phyloP scores from a whole-genome alignment of 2,888 invertebrate species.

The Morpho deidamia region DNA sequence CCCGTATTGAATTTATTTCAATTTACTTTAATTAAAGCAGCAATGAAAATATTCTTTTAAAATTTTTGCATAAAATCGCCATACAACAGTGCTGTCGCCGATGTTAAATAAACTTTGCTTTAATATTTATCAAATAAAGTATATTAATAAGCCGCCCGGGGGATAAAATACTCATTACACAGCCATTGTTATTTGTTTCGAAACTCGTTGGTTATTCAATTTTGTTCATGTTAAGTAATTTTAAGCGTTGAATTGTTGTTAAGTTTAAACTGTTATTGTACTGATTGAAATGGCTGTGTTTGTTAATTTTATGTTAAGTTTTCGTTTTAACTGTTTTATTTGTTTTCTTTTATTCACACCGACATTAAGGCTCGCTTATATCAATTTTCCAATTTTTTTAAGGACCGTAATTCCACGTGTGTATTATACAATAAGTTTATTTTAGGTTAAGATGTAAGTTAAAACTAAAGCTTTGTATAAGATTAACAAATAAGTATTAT shows the following conservation, averaged over 20 bases:
- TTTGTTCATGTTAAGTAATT: constrained; percentile 59
- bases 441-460: constrained; percentile 47
- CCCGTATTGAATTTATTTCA: constrained; percentile 19
- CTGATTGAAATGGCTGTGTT: constrained; percentile 65
- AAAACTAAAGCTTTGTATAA: constrained; percentile 78
- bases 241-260: constrained; percentile 72
- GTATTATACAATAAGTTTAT: constrained; percentile 24
- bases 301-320: constrained; percentile 78
- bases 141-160: constrained; percentile 28
- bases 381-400: constrained; percentile 10
- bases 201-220: constrained; percentile 31
- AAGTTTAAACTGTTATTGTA: constrained; percentile 61
- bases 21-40: too few species aligned
- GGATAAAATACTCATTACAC: constrained; percentile 61
- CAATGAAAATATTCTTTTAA: neutral
- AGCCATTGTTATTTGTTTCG: constrained; percentile 35
- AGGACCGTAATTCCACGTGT: constrained; percentile 9
- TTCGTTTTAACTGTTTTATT: constrained; percentile 58
- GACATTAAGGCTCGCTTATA: constrained; percentile 63
- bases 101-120: constrained; percentile 25
- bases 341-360: constrained; percentile 53
- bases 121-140: constrained; percentile 26
- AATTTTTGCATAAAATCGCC: constrained; percentile 10
- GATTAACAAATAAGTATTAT: constrained; percentile 74
- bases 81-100: constrained; percentile 1